Base-by-base conservation (phyloP, 2,888 invertebrate genomes). In the Tipula lateralis region DNA sequence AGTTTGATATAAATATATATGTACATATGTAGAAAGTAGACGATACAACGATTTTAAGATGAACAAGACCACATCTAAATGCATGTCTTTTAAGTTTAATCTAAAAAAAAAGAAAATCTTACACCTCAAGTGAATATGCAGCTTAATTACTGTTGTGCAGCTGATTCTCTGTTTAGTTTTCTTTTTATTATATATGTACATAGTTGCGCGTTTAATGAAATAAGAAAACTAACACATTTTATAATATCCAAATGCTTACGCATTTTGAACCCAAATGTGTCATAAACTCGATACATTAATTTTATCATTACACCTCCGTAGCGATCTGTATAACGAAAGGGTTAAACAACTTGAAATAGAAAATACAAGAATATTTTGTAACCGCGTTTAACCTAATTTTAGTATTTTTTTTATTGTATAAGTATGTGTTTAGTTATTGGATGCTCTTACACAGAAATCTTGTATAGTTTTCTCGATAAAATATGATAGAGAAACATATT, bases 291-390 rank as follows among this genome's bases (percentile, higher is more conserved):
- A 66, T 66, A 12, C 24, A 50, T 16, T 66, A 66, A 66, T 3
- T n/a, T 66, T 12, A 66, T 66, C 24, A 66, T 66, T 9, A 66
- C 24, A 66, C 66, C 66, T 66, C 24, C 24, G 66, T 66, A 9
- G 66, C 24, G 66, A 66, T 66, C 24, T n/a, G n/a, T n/a, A 24
- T 66, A 66, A 66, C 24, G 19, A 19, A 66, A 66, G 66, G 66
- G 66, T 66, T 66, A 66, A 66, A 66, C 66, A 66, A 66, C 66
- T 66, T 66, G 66, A 66, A 66, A 66, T 66, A 66, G 66, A 66
- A 66, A 66, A 66, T 24, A 66, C 24, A 66, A 66, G 7, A 66
- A 66, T 66, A 66, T 66, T 19, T 66, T 66, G 66, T 66, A 66
- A 66, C 66, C 66, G 66, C 66, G 24, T 24, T 24, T 66, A 66